These are phyloP conservation scores for Aphelinus certus DNA, from an alignment of 1,140 invertebrate species.

Conservation along the genomic window DNA sequence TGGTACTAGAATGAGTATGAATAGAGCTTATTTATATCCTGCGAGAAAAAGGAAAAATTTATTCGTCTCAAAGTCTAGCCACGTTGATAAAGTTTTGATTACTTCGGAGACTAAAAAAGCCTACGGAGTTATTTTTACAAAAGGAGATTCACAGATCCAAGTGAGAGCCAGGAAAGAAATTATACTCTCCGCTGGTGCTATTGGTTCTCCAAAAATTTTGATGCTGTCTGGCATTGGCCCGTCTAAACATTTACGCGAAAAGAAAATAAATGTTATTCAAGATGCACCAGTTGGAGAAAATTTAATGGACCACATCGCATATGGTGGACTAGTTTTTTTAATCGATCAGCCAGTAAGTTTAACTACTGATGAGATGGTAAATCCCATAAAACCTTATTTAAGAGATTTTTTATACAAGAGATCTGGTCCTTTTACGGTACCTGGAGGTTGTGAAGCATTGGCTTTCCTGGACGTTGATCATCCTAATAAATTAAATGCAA, in stretches of 20 bases:
- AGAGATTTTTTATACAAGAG: conserved; percentile 67
- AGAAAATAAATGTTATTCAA: conserved; percentile 72
- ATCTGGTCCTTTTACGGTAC: conserved; percentile 77
- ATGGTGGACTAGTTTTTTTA: conserved; percentile 75
- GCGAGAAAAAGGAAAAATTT: conserved; percentile 72
- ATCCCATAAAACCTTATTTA: conserved; percentile 54
- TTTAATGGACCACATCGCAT: conserved; percentile 59
- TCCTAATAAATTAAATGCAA: conserved; percentile 70
- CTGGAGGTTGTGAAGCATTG: conserved; percentile 84
- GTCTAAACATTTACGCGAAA: conserved; percentile 70
- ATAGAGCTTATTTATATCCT: conserved; percentile 78
- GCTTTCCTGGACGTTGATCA: conserved; percentile 79
- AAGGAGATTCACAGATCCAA: conserved; percentile 65
- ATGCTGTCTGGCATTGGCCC: conserved; percentile 87
- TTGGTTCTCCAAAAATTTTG: conserved; percentile 80
- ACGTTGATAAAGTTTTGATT: conserved; percentile 80
- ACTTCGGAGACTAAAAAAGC: conserved; percentile 72
- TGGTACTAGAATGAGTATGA: conserved; percentile 78
- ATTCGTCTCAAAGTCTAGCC: conserved; percentile 71
- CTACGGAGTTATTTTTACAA: conserved; percentile 72
- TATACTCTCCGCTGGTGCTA: conserved; percentile 78
- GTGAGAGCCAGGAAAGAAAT: conserved; percentile 77
- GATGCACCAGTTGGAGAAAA: conserved; percentile 78
- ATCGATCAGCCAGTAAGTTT: conserved; percentile 66
- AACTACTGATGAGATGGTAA: conserved; percentile 28